Evolutionary conservation across 2,113 vertebrate species (phyloP).

Genomic region (Porphyrio hochstetteri): DNA sequence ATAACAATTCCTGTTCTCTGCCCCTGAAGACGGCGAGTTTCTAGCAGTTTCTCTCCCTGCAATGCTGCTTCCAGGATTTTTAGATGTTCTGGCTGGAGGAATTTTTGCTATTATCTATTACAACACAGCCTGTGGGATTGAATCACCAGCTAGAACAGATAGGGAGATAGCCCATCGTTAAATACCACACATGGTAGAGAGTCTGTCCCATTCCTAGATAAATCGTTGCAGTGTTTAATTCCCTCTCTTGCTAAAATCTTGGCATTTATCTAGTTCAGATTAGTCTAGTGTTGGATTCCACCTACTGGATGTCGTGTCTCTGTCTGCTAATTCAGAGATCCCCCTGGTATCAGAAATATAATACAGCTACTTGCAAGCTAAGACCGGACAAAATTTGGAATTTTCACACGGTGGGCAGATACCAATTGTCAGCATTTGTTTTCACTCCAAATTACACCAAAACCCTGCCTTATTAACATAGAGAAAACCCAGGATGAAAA

Average conservation of each 20-base stretch:
- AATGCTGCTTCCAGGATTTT: neutral
- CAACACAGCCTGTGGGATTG: neutral
- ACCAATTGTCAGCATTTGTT: constrained; percentile 12
- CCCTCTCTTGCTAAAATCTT: constrained; percentile 21
- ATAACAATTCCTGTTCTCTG: neutral
- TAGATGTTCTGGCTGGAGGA: neutral
- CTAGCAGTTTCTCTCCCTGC: neutral
- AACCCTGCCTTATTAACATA: neutral
- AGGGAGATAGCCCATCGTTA: neutral
- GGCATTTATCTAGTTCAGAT: constrained; percentile 38
- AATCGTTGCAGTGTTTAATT: constrained; percentile 11
- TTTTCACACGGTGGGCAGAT: constrained; percentile 46
- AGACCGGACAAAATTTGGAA: constrained; percentile 41
- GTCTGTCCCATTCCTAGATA: neutral
- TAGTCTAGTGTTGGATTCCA: constrained; percentile 35
- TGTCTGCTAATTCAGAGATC: constrained; percentile 24
- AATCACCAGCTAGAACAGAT: neutral
- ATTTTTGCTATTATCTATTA: neutral
- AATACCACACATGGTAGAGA: neutral
- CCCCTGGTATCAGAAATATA: constrained; percentile 17
- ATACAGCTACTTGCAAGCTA: constrained; percentile 43
- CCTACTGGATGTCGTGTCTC: constrained; percentile 38
- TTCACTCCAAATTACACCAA: neutral
- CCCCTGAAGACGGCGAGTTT: neutral
- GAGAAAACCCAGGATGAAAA: neutral